Conservation (phyloP, 2,888 invertebrate genomes). For the Troides helena region DNA sequence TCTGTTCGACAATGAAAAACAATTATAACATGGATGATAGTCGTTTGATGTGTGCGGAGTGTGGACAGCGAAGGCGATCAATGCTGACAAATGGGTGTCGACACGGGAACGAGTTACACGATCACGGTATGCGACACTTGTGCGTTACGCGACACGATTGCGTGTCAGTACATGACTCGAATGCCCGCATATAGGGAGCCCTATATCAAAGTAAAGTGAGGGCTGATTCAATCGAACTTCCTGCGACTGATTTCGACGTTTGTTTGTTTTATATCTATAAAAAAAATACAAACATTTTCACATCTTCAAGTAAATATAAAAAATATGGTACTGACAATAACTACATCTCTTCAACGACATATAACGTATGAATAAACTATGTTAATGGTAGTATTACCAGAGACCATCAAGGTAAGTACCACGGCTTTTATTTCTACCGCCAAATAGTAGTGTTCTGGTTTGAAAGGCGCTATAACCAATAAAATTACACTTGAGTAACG, state of each 20-base stretch:
- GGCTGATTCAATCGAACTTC: conserved; percentile 65
- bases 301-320: neutral
- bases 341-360: neutral
- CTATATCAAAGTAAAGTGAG: conserved; percentile 41
- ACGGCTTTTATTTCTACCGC: no score
- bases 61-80: conserved; percentile 52
- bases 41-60: neutral
- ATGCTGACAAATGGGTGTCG: conserved; percentile 73
- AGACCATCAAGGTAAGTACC: no score
- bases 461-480: no score
- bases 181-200: conserved; percentile 57
- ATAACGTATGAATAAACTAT: no score
- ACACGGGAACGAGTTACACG: conserved; percentile 53
- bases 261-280: conserved; percentile 11
- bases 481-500: no score
- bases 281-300: neutral
- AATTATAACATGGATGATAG: conserved; percentile 29
- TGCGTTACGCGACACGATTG: conserved; percentile 48
- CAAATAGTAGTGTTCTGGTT: no score
- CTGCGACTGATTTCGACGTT: conserved; percentile 48
- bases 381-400: no score
- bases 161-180: conserved; percentile 63
- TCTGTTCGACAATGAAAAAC: conserved; percentile 1
- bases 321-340: neutral
- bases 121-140: conserved; percentile 58